Base-by-base conservation (phyloP, 2,888 invertebrate genomes). In the Caenorhabditis parvicauda region DNA sequence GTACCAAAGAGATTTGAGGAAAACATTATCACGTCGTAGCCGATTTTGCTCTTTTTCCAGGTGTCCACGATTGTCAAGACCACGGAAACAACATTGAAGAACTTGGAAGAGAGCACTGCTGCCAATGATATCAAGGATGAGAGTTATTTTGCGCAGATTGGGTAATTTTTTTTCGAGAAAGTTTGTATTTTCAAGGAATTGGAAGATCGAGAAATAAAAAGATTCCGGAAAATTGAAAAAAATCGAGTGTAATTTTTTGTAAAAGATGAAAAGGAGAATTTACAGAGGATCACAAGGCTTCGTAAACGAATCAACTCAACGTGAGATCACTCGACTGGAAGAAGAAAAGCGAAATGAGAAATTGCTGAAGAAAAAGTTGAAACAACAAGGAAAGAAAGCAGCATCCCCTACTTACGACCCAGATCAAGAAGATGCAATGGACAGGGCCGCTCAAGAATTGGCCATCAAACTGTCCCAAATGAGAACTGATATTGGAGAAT, bases 71-170 rank as follows among this genome's bases (percentile, higher is more conserved):
- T 57, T 7, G 72, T 76, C 19, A 77, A 77, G 42, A 54, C 54
- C n/a, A 77, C 79, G 1, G 74, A 70, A 25, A 61, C 67, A 5
- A 65, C 63, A 12, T 29, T 79, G 59, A 78, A 75, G 38, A 64
- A 62, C 6, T 51, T 79, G 28, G 61, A 61, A 19, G 76, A 77
- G 44, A 64, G 66, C 4, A 64, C 75, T 6, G 77, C 77, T 1
- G 75, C 71, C 1, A 72, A 75, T 19, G 74, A 79, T 25, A 71
- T 79, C 45, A 70, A 77, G 44, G 79, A 79, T 55, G 79, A 79
- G 54, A 70, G 70, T 17, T 75, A 75, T 53, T 44, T 75, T 25
- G 66, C 75, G 3, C 45, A 52, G 32, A 55, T 72, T 7, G 72
- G 67, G 67, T 67, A 29, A 39, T 46, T 41, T 9, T 44, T 4